Base-by-base conservation (phyloP, 2,797 vertebrate species). In the Urophycis tenuis region DNA sequence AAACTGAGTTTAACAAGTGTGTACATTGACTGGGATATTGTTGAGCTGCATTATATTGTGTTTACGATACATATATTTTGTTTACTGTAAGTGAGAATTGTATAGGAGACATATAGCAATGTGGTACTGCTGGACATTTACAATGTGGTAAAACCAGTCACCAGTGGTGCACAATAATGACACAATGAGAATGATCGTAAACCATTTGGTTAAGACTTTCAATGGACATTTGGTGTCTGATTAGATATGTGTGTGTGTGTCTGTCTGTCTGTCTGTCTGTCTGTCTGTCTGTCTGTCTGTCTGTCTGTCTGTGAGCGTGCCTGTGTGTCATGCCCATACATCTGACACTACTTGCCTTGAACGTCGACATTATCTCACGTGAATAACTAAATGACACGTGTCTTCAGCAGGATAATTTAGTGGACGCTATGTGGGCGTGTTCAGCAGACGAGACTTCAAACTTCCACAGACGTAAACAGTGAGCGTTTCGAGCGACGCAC, bases 401-500 rank as follows among this genome's bases (percentile, higher is more conserved):
- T 49, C 4, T 49, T 15, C 45, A 19, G 45, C 45, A 22, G 17
- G 19, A n/a, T 60, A n/a, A 60, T 60, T n/a, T n/a, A 19, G 10
- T 60, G 30, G 67, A 29, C 67, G 67, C 25, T 22, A 69, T 30
- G 67, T 70, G 5, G 67, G 2, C 25, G 67, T 31, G 67, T 70
- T 22, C 1, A 41, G 19, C 71, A 32, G 12, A 8, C 31, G 17
- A 32, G 17, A 79, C 49, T 72, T 74, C 79, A 77, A 81, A 81
- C 82, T 84, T 86, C 76, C 78, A 82, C 78, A 71, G 49, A 60
- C 49, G 49, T 60, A 22, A 60, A 41, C 39, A 12, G 39, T 41
- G 39, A n/a, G 25, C 49, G 45, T 83, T 11, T 74, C 6, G 22
- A 72, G 72, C 72, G 72, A 53, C 41, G 73, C 78, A 79, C 85